phyloP scores from a whole-genome alignment of 2,113 vertebrate species.

The Syngnathoides biaculeatus region DNA sequence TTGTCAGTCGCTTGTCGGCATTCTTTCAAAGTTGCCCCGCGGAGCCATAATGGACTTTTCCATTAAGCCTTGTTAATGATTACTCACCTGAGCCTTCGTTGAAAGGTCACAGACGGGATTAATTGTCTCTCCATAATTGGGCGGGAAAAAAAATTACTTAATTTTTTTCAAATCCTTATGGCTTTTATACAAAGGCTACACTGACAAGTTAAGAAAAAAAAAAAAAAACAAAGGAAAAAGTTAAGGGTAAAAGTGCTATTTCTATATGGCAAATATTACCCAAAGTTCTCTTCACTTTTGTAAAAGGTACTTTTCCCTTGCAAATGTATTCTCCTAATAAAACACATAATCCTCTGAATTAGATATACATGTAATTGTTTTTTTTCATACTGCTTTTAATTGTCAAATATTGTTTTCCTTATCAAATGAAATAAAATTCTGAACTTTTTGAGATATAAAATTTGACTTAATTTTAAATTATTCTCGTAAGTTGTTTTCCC shows the following conservation, averaged over 20 bases:
- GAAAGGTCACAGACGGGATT: conserved; percentile 40
- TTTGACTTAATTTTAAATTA: too few relatives aligned
- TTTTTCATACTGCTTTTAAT: too few relatives aligned
- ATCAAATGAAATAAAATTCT: too few relatives aligned
- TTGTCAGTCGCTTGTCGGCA: conserved; percentile 56
- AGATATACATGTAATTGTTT: too few relatives aligned
- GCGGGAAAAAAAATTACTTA: not conserved
- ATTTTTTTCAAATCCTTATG: not conserved
- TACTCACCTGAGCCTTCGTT: conserved; percentile 40
- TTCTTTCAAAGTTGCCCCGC: conserved; percentile 35
- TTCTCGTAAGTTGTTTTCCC: too few relatives aligned
- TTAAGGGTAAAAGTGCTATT: not conserved
- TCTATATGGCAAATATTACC: not conserved
- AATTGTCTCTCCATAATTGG: conserved; percentile 40
- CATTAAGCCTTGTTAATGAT: conserved; percentile 56
- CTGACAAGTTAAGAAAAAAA: not conserved
- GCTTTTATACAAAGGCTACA: not conserved
- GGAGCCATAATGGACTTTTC: conserved; percentile 39
- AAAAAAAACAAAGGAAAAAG: not conserved
- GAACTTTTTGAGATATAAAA: too few relatives aligned
- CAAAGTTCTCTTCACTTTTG: too few relatives aligned
- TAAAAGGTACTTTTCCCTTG: too few relatives aligned
- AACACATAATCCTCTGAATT: too few relatives aligned
- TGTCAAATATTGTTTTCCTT: too few relatives aligned
- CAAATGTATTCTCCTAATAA: too few relatives aligned